Conservation (phyloP, 2,797 vertebrate species). For the Dryobates pubescens region DNA sequence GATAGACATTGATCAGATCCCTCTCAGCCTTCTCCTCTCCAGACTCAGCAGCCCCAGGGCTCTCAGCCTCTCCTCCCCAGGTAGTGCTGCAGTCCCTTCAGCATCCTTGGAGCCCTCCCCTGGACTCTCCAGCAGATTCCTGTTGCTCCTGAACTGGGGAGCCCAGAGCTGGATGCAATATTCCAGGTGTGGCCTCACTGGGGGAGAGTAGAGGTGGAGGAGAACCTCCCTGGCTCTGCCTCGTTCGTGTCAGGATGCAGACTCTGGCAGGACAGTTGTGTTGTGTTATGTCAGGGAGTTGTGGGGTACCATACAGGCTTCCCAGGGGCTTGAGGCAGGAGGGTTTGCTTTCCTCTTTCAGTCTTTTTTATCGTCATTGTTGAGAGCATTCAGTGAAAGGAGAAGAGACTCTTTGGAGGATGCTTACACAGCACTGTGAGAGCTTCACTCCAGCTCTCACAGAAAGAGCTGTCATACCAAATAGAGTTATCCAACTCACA, state of each 20-base stretch:
- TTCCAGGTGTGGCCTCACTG: no score
- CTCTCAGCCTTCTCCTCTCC: no score
- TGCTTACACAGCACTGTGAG: background rate
- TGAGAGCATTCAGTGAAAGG: background rate
- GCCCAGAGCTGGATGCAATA: no score
- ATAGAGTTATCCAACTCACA: constrained; percentile 41
- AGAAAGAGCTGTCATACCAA: background rate
- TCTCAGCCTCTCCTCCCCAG: no score
- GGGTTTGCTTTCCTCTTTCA: background rate
- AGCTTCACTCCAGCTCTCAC: background rate
- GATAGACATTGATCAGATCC: no score
- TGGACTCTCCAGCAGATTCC: no score
- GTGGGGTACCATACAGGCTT: background rate
- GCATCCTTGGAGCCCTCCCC: no score
- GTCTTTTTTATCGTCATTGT: background rate
- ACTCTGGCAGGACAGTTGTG: background rate
- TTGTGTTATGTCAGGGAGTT: background rate
- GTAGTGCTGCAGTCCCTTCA: no score
- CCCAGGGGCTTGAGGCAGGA: background rate
- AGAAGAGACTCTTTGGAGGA: background rate
- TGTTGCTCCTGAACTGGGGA: no score
- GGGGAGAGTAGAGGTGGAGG: no score
- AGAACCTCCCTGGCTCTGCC: background rate
- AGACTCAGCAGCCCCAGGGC: no score
- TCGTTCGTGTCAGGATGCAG: background rate